Base-by-base conservation (phyloP, 2,888 invertebrate genomes). In the Eilema griseolum region DNA sequence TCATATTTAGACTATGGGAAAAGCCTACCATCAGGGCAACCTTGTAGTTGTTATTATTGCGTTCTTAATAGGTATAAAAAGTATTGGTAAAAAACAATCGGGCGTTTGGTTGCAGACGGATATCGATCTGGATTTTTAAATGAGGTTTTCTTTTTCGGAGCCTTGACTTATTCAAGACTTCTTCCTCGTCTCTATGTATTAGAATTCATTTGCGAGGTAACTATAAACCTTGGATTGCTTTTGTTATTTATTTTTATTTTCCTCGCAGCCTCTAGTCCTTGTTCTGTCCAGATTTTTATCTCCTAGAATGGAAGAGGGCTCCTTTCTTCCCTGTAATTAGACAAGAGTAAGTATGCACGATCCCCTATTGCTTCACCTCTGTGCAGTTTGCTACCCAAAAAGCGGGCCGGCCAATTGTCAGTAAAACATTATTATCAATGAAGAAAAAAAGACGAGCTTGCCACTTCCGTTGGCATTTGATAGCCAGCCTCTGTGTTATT, bases 401-500 rank as follows among this genome's bases (percentile, higher is more conserved):
- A 52, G 20, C 10, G 5, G 20, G n/a, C n/a, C 20, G 20, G n/a
- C n/a, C 20, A 52, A 8, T n/a, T 52, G 52, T 52, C n/a, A n/a
- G 52, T n/a, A 52, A 20, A 46, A 20, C 46, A 37, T 37, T 37
- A 46, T 46, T 20, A 7, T 46, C 46, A 46, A 20, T 46, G 20
- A 46, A 16, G 46, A 46, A 46, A 52, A 52, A 52, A 0, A 46
- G 46, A 46, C 4, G 46, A 46, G 7, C 10, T 52, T 52, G 52
- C 2, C 20, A 52, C 8, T n/a, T n/a, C 52, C n/a, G 52, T 52
- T 52, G 52, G 52, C 52, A 33, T 57, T 62, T 28, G 41, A 57
- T 57, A 67, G 28, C 46, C 37, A 63, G 60, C 61, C 63, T 23
- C 31, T 59, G 63, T 41, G 59, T 64, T 57, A 67, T 70, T 73